Percentiles rank a stretch among this genome's conserved stretches.
phyloP scores from a whole-genome alignment of 2,113 vertebrate species.

The Varanus salvator region DNA sequence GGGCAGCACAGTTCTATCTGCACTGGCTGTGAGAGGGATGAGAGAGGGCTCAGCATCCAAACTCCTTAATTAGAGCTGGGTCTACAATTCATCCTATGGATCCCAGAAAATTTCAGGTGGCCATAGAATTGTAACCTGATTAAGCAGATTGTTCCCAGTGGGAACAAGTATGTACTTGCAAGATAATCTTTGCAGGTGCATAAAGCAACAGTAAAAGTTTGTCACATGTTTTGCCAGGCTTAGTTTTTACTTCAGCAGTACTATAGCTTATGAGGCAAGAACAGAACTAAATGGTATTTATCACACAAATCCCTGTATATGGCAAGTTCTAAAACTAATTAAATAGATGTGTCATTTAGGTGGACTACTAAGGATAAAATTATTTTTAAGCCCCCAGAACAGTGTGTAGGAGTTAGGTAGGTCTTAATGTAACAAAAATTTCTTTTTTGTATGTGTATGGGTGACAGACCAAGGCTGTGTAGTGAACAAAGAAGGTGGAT shows the following conservation, averaged over 20 bases:
- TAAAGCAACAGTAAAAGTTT: constrained; percentile 42
- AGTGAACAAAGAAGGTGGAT: constrained; percentile 47
- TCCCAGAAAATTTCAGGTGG: too few species aligned
- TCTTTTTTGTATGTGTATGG: constrained; percentile 17
- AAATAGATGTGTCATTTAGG: constrained; percentile 1
- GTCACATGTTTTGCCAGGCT: constrained; percentile 47
- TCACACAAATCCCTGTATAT: constrained; percentile 22
- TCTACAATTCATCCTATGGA: too few species aligned
- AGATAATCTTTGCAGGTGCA: constrained; percentile 30
- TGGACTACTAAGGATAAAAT: constrained; percentile 16
- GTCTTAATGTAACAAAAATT: constrained; percentile 24
- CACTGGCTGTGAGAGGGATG: too few species aligned
- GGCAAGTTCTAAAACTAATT: constrained; percentile 27
- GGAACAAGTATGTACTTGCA: constrained; percentile 45
- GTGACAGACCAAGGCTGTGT: constrained; percentile 6
- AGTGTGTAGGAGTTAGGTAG: constrained; percentile 45
- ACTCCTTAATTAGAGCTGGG: too few species aligned
- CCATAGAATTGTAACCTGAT: too few species aligned
- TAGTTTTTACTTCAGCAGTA: constrained; percentile 34
- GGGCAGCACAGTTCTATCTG: too few species aligned
- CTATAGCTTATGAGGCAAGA: neutral
- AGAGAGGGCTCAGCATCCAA: too few species aligned
- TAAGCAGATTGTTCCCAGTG: constrained; percentile 35
- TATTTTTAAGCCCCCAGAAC: constrained; percentile 27
- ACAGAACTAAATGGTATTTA: constrained; percentile 22